Percentiles rank a stretch among this genome's conserved stretches.
Conservation (phyloP, 1,140 invertebrate genomes). For the Drosophila rufa region DNA sequence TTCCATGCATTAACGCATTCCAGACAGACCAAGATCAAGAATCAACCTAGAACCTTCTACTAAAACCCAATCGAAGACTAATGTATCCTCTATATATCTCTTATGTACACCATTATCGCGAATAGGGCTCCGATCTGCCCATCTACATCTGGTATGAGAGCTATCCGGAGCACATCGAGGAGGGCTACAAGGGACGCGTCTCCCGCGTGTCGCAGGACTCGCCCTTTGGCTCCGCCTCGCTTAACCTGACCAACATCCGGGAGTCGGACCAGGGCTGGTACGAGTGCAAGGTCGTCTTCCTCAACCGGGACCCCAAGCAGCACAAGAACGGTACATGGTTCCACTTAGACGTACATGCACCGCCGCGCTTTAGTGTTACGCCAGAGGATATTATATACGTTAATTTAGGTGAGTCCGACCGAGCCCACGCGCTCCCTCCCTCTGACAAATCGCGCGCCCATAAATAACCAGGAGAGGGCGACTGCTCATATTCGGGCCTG, state of each 20-base stretch:
- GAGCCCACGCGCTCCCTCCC: neutral
- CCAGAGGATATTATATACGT: conserved; percentile 98
- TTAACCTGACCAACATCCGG: conserved; percentile 96
- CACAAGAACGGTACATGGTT: conserved; percentile 98
- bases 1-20: conserved; percentile 46
- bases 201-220: conserved; percentile 94
- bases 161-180: conserved; percentile 96
- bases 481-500: conserved; percentile 43
- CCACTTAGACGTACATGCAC: conserved; percentile 97
- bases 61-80: neutral
- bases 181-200: conserved; percentile 96
- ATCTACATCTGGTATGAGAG: conserved; percentile 99
- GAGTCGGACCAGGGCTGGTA: conserved; percentile 98
- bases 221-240: conserved; percentile 94
- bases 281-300: conserved; percentile 97
- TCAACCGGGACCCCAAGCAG: conserved; percentile 95
- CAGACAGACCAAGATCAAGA: conserved; percentile 32
- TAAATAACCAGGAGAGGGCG: conserved; percentile 38
- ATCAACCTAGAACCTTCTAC: conserved; percentile 15
- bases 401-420: conserved; percentile 89
- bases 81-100: conserved; percentile 5
- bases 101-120: conserved; percentile 5
- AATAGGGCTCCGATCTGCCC: conserved; percentile 95
- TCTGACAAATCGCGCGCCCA: conserved; percentile 24
- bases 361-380: conserved; percentile 96